Percentiles rank a stretch among this genome's conserved stretches.
phyloP scores from a whole-genome alignment of 2,797 vertebrate species.

The Uromys caudimaculatus region DNA sequence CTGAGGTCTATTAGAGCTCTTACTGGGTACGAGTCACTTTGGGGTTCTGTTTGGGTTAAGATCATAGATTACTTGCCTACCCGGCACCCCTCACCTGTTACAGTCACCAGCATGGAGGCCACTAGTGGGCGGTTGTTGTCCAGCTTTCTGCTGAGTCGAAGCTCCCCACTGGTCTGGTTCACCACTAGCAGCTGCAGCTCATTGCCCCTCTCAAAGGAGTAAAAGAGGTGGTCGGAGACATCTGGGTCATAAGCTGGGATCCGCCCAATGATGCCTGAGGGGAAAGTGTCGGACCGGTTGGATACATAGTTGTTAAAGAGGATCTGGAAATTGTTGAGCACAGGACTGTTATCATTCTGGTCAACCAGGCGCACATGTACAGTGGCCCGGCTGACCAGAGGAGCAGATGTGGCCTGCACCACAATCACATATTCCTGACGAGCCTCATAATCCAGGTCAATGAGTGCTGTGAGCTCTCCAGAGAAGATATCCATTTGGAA shows the following conservation, averaged over 20 bases:
- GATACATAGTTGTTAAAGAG: constrained; percentile 99
- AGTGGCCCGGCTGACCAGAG: constrained; percentile 97
- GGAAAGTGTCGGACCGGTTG: constrained; percentile 98
- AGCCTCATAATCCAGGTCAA: constrained; percentile 97
- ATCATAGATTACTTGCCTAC: background rate
- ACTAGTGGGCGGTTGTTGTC: constrained; percentile 98
- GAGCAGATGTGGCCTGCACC: constrained; percentile 98
- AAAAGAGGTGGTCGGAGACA: constrained; percentile 95
- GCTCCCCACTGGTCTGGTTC: constrained; percentile 97
- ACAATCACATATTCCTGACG: constrained; percentile 96
- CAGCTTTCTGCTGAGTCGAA: constrained; percentile 96
- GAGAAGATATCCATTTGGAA: constrained; percentile 99
- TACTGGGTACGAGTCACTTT: background rate
- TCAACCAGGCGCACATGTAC: constrained; percentile 95
- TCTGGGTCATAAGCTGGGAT: constrained; percentile 98
- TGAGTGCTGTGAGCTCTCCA: constrained; percentile 98
- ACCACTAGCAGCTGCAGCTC: constrained; percentile 97
- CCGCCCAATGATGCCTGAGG: constrained; percentile 95
- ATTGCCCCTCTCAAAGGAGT: constrained; percentile 97
- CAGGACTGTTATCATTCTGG: constrained; percentile 97
- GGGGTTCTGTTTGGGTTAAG: constrained; percentile 6
- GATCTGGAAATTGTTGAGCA: constrained; percentile 98
- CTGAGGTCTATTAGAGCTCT: background rate
- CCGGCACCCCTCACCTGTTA: constrained; percentile 93
- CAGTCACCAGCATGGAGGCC: constrained; percentile 97